These are phyloP conservation scores for Apostichopus leukothele DNA, from an alignment of 53 echinoderm and acorn worm species.

Conservation along the genomic window DNA sequence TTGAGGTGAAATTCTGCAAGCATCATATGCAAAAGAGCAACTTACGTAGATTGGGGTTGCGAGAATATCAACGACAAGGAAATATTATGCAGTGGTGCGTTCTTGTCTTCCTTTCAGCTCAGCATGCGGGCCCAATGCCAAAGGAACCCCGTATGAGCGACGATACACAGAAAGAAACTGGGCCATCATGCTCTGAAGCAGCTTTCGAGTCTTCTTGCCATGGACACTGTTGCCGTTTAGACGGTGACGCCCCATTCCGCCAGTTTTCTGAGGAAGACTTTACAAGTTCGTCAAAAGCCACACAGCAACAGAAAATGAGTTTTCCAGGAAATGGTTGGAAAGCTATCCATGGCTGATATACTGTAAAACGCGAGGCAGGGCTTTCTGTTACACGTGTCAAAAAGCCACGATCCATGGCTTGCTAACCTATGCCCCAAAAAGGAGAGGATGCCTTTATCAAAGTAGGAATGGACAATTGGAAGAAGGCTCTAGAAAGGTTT, in stretches of 20 bases:
- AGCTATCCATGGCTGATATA: constrained; percentile 34
- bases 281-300: constrained; percentile 2
- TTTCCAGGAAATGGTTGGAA: constrained; percentile 36
- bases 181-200: no score
- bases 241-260: no score
- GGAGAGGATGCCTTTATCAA: constrained; percentile 41
- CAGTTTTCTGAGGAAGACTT: neutral
- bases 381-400: constrained; percentile 30
- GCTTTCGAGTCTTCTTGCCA: no score
- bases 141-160: constrained; percentile 25
- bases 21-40: no score
- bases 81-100: neutral
- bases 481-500: constrained; percentile 43
- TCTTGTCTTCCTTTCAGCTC: neutral
- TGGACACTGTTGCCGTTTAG: no score
- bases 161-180: neutral
- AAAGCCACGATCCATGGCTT: constrained; percentile 25
- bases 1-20: no score
- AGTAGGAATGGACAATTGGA: constrained; percentile 49
- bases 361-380: constrained; percentile 18
- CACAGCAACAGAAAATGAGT: constrained; percentile 17
- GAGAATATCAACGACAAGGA: neutral
- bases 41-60: neutral
- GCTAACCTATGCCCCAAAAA: constrained; percentile 30
- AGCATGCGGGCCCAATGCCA: constrained; percentile 26